Evolutionary conservation across 2,888 invertebrate genomes (phyloP).

Genomic region (Noctua fimbriata): DNA sequence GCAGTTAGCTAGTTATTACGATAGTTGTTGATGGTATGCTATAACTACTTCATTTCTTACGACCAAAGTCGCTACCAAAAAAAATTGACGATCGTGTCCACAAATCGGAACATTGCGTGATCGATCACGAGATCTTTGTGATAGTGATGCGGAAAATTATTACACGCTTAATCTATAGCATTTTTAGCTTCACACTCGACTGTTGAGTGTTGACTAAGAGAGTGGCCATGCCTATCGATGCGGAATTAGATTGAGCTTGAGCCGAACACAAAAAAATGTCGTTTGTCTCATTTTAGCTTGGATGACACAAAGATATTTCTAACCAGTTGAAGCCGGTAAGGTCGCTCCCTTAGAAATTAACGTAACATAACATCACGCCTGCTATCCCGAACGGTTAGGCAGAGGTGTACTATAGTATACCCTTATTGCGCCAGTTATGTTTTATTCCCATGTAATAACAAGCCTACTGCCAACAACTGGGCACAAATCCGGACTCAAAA

Average conservation of each 20-base stretch:
- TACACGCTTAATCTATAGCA: neutral
- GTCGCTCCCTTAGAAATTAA: neutral
- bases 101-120: conserved; percentile 3
- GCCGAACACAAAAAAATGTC: neutral
- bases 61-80: neutral
- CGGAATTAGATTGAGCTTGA: neutral
- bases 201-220: neutral
- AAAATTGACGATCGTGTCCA: neutral
- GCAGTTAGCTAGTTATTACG: neutral
- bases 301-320: neutral
- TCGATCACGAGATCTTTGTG: neutral
- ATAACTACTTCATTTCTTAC: neutral
- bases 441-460: neutral
- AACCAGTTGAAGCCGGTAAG: neutral
- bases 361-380: neutral
- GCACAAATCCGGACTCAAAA: no score
- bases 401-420: neutral
- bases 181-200: neutral
- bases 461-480: neutral
- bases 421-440: neutral
- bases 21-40: neutral
- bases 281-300: neutral
- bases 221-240: neutral
- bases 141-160: conserved; percentile 32
- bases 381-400: neutral